Evolutionary conservation across 1,140 invertebrate species (phyloP), one percentile per base, ranked within the genome.

Genomic region (Heliothis subflexa): DNA sequence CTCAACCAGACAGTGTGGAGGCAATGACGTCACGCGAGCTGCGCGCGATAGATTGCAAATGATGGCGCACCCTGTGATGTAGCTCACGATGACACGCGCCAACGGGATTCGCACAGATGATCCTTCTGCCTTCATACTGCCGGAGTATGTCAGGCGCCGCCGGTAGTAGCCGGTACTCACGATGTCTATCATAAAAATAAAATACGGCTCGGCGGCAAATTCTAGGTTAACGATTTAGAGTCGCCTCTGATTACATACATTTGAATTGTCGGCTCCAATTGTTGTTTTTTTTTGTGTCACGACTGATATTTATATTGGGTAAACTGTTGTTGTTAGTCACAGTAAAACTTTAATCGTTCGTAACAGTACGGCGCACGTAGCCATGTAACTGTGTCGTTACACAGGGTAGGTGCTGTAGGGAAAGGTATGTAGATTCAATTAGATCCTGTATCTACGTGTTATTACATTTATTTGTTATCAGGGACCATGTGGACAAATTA

Each of bases 1-100:
- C 33, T 0, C 5, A 9, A 5, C 5, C 33, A 5, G 33, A 9
- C 33, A 40, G 33, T 40, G 33, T 40, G 33, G 5, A 40, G 33
- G 4, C 5, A 40, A 14, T n/a, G 13, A n/a, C 50, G 49, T 50
- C 11, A 50, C 49, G 50, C 50, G 50, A 2, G 11, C 7, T 21
- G 54, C 4, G 13, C 11, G 18, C 64, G 47, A 71, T 50, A 40
- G 11, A 33, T 52, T 54, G 68, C 50, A 52, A 54, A 54, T 71
- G 54, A 52, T 14, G 54, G 68, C 49, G 50, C 21, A 14, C 21
- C 45, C 64, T 68, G 52, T 68, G 64, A 68, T 47, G 45, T 68
- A 3, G 47, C 21, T 57, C 11, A 47, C 47, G 64, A 68, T 47
- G 16, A 68, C 40, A 13, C 16, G n/a, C 64, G n/a, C 18, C 59